Evolutionary conservation across 2,797 vertebrate genomes (phyloP).

Genomic region (Neopelma chrysocephalum): DNA sequence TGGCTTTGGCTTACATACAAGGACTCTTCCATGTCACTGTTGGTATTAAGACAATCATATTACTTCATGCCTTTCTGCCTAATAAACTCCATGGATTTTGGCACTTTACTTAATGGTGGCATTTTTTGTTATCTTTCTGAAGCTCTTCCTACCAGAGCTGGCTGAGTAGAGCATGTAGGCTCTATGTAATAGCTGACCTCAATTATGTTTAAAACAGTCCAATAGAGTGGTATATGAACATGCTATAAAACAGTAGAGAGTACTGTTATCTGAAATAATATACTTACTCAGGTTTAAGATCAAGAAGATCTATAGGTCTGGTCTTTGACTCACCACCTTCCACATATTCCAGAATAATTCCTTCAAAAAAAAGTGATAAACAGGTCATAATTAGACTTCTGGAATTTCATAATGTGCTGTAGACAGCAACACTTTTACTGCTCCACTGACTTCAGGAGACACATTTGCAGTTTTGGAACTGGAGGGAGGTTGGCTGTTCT

Average conservation of each 20-base stretch:
- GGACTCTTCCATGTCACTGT: not conserved
- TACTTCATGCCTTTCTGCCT: not conserved
- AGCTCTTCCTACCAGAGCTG: not conserved
- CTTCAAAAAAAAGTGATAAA: slow-evolving; percentile 68
- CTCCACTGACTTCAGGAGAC: not conserved
- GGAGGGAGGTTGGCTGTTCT: not conserved
- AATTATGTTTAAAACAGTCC: not conserved
- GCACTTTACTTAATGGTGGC: not conserved
- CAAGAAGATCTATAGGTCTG: slow-evolving; percentile 90
- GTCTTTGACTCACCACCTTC: slow-evolving; percentile 81
- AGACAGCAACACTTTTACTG: not conserved
- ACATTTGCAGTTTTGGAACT: not conserved
- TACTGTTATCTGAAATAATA: not conserved
- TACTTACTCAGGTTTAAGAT: slow-evolving; percentile 86
- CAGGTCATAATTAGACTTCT: not conserved
- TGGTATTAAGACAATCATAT: not conserved
- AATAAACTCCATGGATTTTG: not conserved
- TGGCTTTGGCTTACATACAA: not conserved
- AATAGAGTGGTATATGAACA: not conserved
- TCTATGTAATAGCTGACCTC: not conserved
- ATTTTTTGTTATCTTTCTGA: not conserved
- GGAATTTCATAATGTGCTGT: not conserved
- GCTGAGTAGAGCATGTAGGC: not conserved
- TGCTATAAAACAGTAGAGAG: not conserved
- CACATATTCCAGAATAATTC: slow-evolving; percentile 92